phyloP scores from a whole-genome alignment of 2,888 invertebrate genomes.

The Gastracanthus pulcherrimus region DNA sequence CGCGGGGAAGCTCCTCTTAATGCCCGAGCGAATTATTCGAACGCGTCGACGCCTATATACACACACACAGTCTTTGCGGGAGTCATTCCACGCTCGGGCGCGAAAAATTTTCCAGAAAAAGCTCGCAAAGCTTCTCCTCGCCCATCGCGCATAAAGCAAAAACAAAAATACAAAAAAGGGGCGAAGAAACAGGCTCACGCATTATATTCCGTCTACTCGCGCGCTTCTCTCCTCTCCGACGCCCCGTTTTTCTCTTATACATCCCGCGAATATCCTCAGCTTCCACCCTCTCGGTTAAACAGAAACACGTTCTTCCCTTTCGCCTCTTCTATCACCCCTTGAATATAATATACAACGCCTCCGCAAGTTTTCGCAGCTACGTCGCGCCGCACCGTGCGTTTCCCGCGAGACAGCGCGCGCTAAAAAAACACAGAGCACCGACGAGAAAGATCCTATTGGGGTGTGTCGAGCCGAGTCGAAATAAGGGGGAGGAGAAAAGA shows the following conservation, averaged over 20 bases:
- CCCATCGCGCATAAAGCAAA: neutral
- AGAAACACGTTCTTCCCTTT: conserved; percentile 14
- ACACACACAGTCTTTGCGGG: neutral
- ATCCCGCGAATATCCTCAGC: conserved; percentile 74
- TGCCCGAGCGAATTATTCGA: conserved; percentile 53
- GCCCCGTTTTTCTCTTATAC: conserved; percentile 82
- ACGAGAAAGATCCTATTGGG: neutral
- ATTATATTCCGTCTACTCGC: neutral
- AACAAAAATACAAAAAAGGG: neutral
- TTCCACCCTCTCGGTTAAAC: neutral
- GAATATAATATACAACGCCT: neutral
- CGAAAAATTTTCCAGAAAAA: conserved; percentile 20
- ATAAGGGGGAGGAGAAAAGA: neutral
- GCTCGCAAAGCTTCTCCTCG: neutral
- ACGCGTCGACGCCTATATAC: conserved; percentile 31
- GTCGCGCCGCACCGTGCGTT: neutral
- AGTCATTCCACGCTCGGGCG: neutral
- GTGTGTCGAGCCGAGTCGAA: conserved; percentile 2
- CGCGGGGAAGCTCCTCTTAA: conserved; percentile 45
- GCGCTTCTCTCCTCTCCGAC: conserved; percentile 65
- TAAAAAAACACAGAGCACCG: neutral
- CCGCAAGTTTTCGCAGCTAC: conserved; percentile 3
- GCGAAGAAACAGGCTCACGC: conserved; percentile 54
- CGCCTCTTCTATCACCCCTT: conserved; percentile 55
- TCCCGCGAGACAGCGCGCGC: conserved; percentile 27